phyloP scores from a whole-genome alignment of 1,140 invertebrate species.

The Helicoverpa armigera region DNA sequence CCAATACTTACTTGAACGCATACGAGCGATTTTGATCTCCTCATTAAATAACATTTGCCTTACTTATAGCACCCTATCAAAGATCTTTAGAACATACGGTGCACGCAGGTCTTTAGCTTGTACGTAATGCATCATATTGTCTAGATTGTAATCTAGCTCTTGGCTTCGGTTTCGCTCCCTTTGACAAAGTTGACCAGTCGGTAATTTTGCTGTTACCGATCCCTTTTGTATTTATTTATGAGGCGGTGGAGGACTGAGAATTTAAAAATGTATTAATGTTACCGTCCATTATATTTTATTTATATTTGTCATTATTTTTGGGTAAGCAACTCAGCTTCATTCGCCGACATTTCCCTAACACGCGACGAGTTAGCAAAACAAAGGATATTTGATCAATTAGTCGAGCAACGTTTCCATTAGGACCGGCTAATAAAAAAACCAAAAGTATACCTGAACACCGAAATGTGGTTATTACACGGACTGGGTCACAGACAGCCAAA shows the following conservation, averaged over 20 bases:
- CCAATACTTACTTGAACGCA: neutral
- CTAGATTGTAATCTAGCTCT: slow-evolving; percentile 13
- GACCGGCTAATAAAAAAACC: neutral
- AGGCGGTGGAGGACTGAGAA: neutral
- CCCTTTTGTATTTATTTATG: neutral
- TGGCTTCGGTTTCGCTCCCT: neutral
- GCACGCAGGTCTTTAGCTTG: neutral
- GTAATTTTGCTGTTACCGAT: neutral
- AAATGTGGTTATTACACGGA: neutral
- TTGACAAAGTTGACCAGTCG: neutral
- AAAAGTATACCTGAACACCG: slow-evolving; percentile 1
- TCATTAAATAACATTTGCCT: neutral
- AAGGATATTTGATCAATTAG: slow-evolving; percentile 19
- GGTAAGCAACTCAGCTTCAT: neutral
- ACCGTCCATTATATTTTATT: too few relatives aligned
- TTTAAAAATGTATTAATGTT: too few relatives aligned
- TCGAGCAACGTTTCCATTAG: slow-evolving; percentile 6
- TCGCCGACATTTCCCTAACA: neutral
- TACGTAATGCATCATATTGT: slow-evolving; percentile 10
- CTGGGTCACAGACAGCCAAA: slow-evolving; percentile 1
- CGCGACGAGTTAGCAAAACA: slow-evolving; percentile 8
- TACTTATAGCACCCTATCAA: neutral
- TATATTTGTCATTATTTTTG: too few relatives aligned
- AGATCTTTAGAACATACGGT: neutral
- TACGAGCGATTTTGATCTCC: neutral